These are phyloP conservation scores for Onychostoma macrolepis DNA, from an alignment of 2,113 vertebrate genomes.

Conservation along the genomic window DNA sequence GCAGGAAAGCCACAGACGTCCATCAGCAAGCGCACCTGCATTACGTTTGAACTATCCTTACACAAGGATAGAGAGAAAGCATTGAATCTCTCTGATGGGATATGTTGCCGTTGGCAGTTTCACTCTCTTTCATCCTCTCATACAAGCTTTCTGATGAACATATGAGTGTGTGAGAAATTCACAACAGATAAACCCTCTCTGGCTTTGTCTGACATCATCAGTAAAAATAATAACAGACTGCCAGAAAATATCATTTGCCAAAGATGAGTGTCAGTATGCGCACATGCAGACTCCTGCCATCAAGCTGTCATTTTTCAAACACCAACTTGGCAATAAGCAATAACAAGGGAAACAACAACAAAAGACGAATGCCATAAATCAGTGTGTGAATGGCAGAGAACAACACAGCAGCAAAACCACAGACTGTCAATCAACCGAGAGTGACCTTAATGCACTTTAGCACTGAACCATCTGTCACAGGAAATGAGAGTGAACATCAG, in stretches of 20 bases:
- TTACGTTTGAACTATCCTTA: neutral
- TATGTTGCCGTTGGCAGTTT: neutral
- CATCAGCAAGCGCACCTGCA: conserved; percentile 28
- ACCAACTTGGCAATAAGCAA: conserved; percentile 9
- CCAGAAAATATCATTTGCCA: conserved; percentile 3
- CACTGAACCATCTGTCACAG: conserved; percentile 44
- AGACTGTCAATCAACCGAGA: conserved; percentile 15
- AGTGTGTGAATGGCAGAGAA: neutral
- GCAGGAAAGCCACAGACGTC: neutral
- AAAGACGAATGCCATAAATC: neutral
- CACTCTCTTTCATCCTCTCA: conserved; percentile 20
- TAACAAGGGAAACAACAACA: conserved; percentile 1
- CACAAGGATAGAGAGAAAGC: neutral
- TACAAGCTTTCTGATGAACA: neutral
- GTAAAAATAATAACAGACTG: conserved; percentile 30
- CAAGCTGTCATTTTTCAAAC: conserved; percentile 16
- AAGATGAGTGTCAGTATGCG: neutral
- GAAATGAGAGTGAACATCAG: conserved; percentile 35
- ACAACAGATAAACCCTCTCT: neutral
- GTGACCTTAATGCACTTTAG: conserved; percentile 43
- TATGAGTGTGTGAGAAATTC: conserved; percentile 12
- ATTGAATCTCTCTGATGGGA: conserved; percentile 4
- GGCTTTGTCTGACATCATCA: conserved; percentile 14
- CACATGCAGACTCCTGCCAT: neutral
- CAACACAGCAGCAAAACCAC: conserved; percentile 5